A percentile compares a stretch with the other conserved stretches of the same genome.
Conservation (phyloP, 1,140 invertebrate genomes). For the Bombus vancouverensis region DNA sequence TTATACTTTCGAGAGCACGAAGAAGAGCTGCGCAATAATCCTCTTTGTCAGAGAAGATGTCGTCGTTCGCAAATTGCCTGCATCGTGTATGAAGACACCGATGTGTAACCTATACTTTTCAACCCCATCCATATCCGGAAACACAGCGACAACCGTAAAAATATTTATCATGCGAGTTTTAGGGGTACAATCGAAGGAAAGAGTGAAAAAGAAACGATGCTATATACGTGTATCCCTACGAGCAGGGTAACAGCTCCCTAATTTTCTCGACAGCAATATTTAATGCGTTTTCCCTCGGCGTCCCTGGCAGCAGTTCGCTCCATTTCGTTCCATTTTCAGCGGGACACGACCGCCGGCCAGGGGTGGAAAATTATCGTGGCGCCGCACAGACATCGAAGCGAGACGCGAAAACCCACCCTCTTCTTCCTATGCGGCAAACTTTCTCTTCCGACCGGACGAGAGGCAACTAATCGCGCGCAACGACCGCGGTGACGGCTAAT, state of each 20-base stretch:
- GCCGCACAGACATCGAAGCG: slow-evolving; percentile 57
- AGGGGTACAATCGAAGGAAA: neutral
- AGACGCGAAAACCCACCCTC: slow-evolving; percentile 51
- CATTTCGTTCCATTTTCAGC: slow-evolving; percentile 24
- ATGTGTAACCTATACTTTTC: neutral
- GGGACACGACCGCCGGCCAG: slow-evolving; percentile 26
- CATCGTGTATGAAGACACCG: neutral
- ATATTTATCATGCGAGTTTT: slow-evolving; percentile 1
- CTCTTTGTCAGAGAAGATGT: slow-evolving; percentile 41
- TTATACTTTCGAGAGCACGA: neutral
- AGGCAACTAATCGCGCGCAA: slow-evolving; percentile 24
- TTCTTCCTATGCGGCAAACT: neutral
- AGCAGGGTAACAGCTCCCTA: slow-evolving; percentile 63
- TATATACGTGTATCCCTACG: neutral
- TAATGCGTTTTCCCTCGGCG: slow-evolving; percentile 58
- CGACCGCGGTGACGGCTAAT: slow-evolving; percentile 66
- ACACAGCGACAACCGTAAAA: neutral
- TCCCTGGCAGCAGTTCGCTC: slow-evolving; percentile 4
- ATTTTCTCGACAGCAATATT: slow-evolving; percentile 76
- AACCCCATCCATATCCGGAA: neutral
- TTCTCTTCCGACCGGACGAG: slow-evolving; percentile 8
- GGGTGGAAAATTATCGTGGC: slow-evolving; percentile 76
- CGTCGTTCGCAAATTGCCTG: slow-evolving; percentile 54
- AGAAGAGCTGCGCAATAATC: slow-evolving; percentile 4
- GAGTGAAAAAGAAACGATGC: neutral